Conservation (phyloP, 2,113 vertebrate species). For the Zonotrichia leucophrys region DNA sequence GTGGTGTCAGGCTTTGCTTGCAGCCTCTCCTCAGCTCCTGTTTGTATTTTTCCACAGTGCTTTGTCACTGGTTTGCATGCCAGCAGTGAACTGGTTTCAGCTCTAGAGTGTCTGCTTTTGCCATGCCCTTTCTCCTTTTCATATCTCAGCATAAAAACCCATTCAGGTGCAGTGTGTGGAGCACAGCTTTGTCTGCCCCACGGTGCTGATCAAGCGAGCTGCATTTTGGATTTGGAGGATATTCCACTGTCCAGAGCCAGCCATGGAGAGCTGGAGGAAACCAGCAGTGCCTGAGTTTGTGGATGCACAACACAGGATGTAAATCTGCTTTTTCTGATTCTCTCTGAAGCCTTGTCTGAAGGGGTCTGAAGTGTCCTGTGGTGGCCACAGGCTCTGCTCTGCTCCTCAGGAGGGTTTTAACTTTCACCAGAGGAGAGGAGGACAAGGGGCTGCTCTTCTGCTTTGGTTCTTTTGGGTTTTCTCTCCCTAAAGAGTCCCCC, state of each 20-base stretch:
- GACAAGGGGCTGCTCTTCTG: background rate
- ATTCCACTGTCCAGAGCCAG: background rate
- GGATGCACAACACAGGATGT: fast-evolving
- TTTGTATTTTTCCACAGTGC: background rate
- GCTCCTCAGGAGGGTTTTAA: background rate
- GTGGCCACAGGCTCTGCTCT: background rate
- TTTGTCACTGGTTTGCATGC: background rate
- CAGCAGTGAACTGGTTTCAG: background rate
- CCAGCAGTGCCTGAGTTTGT: background rate
- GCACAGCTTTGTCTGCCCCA: background rate
- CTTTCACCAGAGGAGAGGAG: background rate
- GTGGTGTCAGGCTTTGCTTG: background rate
- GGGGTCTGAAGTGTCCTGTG: background rate
- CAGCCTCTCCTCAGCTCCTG: background rate
- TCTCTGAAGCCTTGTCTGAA: background rate
- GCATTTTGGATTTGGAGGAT: background rate
- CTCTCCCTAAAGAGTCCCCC: background rate
- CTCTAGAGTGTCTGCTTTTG: background rate
- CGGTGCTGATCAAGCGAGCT: fast-evolving
- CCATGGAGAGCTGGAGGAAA: background rate
- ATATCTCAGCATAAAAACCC: fast-evolving
- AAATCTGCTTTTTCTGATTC: background rate
- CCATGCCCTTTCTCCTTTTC: background rate
- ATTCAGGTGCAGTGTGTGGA: background rate
- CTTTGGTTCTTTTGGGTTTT: background rate